Evolutionary conservation across 2,888 invertebrate species (phyloP).

Genomic region (Anodontia alba): DNA sequence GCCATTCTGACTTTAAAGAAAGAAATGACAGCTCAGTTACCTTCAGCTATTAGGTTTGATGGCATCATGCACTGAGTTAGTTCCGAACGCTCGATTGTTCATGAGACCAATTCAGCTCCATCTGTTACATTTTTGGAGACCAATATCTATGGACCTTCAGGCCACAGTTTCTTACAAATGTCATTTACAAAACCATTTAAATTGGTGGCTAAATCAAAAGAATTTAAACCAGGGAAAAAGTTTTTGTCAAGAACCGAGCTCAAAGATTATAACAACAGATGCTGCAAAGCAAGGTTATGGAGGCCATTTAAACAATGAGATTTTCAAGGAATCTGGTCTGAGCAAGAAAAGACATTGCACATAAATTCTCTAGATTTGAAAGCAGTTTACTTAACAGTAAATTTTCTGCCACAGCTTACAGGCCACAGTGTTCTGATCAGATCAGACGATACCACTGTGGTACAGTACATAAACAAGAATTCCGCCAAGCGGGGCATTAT

Average conservation of each 20-base stretch:
- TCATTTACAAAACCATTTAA: not conserved
- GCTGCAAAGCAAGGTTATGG: slow-evolving; percentile 25
- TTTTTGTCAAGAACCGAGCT: not conserved
- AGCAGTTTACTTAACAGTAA: not conserved
- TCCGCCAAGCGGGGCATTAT: too few species aligned
- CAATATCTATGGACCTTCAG: slow-evolving; percentile 10
- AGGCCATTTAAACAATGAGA: slow-evolving; percentile 11
- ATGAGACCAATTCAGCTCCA: slow-evolving; percentile 4
- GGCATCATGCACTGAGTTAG: slow-evolving; percentile 45
- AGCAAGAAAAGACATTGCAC: not conserved
- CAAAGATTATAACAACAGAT: slow-evolving; percentile 31
- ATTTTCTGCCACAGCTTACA: not conserved
- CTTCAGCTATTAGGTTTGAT: slow-evolving; percentile 28
- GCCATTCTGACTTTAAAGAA: not conserved
- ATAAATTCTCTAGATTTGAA: slow-evolving; percentile 34
- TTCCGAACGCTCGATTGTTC: slow-evolving; percentile 47
- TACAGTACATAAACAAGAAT: slow-evolving; percentile 36
- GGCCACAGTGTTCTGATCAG: slow-evolving; percentile 24
- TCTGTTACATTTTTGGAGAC: slow-evolving; percentile 27
- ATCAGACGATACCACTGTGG: slow-evolving; percentile 47
- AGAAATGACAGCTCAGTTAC: not conserved
- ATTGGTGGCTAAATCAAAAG: slow-evolving; percentile 31
- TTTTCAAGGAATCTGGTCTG: slow-evolving; percentile 33
- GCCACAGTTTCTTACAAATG: slow-evolving; percentile 11
- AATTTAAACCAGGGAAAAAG: slow-evolving; percentile 16